These are phyloP conservation scores for Actenoides hombroni DNA, from an alignment of 2,113 vertebrate genomes.

Conservation along the genomic window DNA sequence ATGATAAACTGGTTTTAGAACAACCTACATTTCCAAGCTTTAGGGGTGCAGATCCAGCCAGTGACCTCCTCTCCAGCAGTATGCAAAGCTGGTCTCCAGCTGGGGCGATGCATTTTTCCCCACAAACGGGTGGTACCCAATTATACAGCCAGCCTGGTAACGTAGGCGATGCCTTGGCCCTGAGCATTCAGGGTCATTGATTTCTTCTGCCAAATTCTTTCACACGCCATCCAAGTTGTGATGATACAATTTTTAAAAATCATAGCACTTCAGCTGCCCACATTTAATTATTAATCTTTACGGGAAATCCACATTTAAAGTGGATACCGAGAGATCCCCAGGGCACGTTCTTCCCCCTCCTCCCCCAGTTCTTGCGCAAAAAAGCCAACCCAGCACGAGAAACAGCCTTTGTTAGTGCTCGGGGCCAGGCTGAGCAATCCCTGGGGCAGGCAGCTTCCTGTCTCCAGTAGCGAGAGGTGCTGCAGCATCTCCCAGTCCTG, in stretches of 20 bases:
- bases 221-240: neutral
- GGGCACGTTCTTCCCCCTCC: accelerated
- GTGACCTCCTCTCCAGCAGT: neutral
- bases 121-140: neutral
- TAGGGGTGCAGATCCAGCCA: too few species aligned
- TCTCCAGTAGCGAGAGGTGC: neutral
- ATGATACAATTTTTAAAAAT: neutral
- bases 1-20: neutral
- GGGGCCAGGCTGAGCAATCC: neutral
- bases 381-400: neutral
- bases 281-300: neutral
- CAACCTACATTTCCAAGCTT: neutral
- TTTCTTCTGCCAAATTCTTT: neutral
- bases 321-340: neutral
- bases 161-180: accelerated
- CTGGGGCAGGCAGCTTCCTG: neutral
- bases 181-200: neutral
- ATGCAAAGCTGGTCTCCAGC: neutral
- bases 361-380: neutral
- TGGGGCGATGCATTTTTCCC: neutral
- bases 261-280: neutral
- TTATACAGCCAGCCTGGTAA: neutral
- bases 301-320: neutral
- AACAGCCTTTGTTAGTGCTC: neutral
- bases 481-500: neutral